These are phyloP conservation scores for Poliocrania exsul DNA, from an alignment of 2,797 vertebrate species.

Conservation along the genomic window DNA sequence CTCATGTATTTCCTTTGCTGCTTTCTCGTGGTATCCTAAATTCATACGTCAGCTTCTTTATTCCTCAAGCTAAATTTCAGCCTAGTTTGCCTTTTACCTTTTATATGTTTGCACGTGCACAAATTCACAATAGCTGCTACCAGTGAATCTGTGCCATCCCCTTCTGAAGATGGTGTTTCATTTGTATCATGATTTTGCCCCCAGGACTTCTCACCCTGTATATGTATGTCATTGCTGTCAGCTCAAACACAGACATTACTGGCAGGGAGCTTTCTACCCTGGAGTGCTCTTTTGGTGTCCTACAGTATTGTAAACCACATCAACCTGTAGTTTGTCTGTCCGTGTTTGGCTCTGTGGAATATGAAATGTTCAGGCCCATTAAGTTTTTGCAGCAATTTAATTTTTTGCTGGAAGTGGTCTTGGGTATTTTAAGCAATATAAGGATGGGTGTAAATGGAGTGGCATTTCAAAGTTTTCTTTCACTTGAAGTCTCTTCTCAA, in stretches of 20 bases:
- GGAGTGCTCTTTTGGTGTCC: neutral
- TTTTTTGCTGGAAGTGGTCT: constrained; percentile 59
- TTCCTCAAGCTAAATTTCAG: neutral
- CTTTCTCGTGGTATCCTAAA: neutral
- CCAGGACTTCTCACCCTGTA: neutral
- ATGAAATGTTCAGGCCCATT: constrained; percentile 30
- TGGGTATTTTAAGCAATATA: constrained; percentile 35
- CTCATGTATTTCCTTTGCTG: neutral
- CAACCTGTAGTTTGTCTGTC: constrained; percentile 22
- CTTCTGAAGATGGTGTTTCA: neutral
- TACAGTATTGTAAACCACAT: neutral
- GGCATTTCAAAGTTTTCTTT: constrained; percentile 41
- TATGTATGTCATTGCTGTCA: neutral
- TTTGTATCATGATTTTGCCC: neutral
- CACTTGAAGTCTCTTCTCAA: constrained; percentile 46
- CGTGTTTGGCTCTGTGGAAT: neutral
- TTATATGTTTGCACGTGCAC: rapidly evolving
- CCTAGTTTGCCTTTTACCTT: neutral
- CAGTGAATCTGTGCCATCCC: neutral
- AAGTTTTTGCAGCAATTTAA: constrained; percentile 42
- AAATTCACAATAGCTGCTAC: neutral
- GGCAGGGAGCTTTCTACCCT: neutral
- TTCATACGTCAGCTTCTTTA: neutral
- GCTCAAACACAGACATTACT: constrained; percentile 20
- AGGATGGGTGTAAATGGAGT: constrained; percentile 47